These are phyloP conservation scores for Donacobius atricapilla DNA, from an alignment of 2,113 vertebrate species.

Conservation along the genomic window DNA sequence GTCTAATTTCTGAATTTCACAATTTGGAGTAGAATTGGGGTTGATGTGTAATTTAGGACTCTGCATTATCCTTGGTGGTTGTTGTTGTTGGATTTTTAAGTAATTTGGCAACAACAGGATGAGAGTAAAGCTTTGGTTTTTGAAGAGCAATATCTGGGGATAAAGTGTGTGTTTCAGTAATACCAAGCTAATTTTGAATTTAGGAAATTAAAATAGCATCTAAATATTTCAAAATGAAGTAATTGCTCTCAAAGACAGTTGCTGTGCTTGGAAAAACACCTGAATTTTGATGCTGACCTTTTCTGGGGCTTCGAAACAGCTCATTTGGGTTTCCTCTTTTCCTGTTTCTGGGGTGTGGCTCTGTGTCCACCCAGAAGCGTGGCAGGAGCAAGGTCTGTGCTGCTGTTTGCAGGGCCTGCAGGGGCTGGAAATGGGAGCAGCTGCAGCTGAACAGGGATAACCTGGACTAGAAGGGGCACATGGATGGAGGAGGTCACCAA, in stretches of 20 bases:
- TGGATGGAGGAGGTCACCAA: background rate
- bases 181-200: background rate
- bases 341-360: background rate
- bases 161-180: background rate
- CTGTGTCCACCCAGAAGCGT: background rate
- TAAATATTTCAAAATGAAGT: background rate
- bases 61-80: background rate
- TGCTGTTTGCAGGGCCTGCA: background rate
- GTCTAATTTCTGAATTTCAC: background rate
- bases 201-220: background rate
- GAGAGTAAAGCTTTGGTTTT: background rate
- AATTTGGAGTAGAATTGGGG: background rate
- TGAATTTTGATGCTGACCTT: background rate
- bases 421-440: background rate
- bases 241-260: background rate
- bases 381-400: background rate
- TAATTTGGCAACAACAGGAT: background rate
- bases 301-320: background rate
- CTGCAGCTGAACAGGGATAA: rapidly evolving
- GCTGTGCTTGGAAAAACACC: background rate
- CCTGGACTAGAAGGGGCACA: rapidly evolving
- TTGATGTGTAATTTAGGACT: background rate
- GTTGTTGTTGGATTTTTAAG: background rate
- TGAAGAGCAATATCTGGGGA: background rate
- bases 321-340: background rate